Evolutionary conservation across 2,888 invertebrate genomes (phyloP).

Genomic region (Heliconius charithonia): DNA sequence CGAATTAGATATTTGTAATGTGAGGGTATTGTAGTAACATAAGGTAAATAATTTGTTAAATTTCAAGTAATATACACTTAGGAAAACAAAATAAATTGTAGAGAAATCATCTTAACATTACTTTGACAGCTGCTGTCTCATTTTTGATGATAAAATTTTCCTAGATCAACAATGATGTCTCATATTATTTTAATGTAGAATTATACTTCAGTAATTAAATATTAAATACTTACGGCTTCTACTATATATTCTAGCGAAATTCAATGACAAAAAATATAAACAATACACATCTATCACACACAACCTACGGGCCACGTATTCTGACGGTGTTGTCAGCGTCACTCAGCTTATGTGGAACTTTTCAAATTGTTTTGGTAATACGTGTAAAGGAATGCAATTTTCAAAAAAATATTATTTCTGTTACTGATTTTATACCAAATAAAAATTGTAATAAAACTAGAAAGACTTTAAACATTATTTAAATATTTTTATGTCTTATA

Average conservation of each 20-base stretch:
- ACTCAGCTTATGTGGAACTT: constrained; percentile 82
- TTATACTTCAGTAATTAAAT: constrained; percentile 41
- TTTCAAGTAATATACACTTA: constrained; percentile 50
- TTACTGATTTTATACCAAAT: neutral
- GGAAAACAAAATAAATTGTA: constrained; percentile 38
- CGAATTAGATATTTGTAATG: neutral
- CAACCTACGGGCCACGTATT: constrained; percentile 80
- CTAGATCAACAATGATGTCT: constrained; percentile 44
- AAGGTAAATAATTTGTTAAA: constrained; percentile 45
- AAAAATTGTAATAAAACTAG: neutral
- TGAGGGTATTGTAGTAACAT: constrained; percentile 24
- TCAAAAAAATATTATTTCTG: neutral
- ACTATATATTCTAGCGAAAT: constrained; percentile 62
- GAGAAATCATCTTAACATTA: constrained; percentile 52
- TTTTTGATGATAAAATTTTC: constrained; percentile 55
- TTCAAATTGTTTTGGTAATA: constrained; percentile 57
- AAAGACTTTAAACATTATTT: neutral
- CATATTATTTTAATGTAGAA: constrained; percentile 43
- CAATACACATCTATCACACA: constrained; percentile 71
- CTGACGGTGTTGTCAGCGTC: constrained; percentile 74
- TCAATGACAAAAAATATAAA: constrained; percentile 78
- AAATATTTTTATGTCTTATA: neutral
- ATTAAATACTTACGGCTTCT: constrained; percentile 71
- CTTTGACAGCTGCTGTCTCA: constrained; percentile 70
- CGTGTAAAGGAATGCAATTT: constrained; percentile 59